These are phyloP conservation scores for Phengaris alcon DNA, from an alignment of 2,888 invertebrate species.

Conservation along the genomic window DNA sequence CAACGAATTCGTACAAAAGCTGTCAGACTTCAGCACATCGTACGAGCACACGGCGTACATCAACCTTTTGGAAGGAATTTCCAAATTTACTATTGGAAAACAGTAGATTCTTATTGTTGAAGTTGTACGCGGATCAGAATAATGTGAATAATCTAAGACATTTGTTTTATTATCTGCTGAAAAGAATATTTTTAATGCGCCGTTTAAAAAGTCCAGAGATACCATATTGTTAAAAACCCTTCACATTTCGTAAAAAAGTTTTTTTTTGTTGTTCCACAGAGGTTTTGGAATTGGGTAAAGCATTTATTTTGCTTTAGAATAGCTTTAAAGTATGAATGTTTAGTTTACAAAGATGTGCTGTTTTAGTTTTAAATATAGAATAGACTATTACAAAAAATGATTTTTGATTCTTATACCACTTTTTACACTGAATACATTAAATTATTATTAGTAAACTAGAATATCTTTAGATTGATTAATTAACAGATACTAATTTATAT, in stretches of 20 bases:
- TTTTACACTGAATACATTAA: no score
- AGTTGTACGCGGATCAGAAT: no score
- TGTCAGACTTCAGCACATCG: constrained; percentile 92
- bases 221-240: not conserved
- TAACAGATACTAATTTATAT: no score
- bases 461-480: no score
- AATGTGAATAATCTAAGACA: no score
- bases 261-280: constrained; percentile 37
- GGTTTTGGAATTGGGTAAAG: constrained; percentile 42
- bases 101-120: constrained; percentile 41
- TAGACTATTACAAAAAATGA: constrained; percentile 45
- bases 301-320: constrained; percentile 64
- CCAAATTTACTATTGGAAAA: constrained; percentile 88
- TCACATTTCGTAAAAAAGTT: not conserved
- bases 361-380: constrained; percentile 51
- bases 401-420: not conserved
- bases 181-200: not conserved
- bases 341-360: constrained; percentile 47
- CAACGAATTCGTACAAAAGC: constrained; percentile 93
- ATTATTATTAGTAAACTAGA: no score
- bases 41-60: constrained; percentile 97
- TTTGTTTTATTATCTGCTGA: constrained; percentile 17
- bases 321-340: constrained; percentile 61
- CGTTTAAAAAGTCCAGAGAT: not conserved
- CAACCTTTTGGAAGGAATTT: constrained; percentile 90